phyloP scores from a whole-genome alignment of 2,113 vertebrate genomes.

The Isichthys henryi region DNA sequence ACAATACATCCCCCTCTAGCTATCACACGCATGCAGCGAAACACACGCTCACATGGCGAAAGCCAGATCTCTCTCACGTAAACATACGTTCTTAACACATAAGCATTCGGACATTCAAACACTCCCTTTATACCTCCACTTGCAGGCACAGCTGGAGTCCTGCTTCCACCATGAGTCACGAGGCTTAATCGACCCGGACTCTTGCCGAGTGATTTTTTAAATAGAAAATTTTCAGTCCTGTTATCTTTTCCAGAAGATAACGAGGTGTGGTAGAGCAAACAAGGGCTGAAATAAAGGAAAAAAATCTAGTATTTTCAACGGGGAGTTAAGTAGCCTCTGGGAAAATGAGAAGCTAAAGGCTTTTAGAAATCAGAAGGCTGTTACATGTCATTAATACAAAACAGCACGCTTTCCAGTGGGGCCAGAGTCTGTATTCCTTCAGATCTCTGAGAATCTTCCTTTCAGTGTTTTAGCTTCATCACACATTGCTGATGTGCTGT shows the following conservation, averaged over 20 bases:
- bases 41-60: background rate
- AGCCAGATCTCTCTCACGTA: background rate
- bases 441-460: background rate
- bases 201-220: background rate
- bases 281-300: background rate
- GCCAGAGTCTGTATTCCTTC: background rate
- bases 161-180: background rate
- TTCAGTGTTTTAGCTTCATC: background rate
- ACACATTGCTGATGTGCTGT: background rate
- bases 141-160: background rate
- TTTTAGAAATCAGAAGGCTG: background rate
- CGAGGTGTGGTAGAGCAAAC: background rate
- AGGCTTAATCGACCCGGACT: background rate
- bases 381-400: background rate
- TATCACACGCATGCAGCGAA: background rate
- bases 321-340: background rate
- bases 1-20: background rate
- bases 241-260: background rate
- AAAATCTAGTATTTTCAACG: background rate
- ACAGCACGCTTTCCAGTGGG: background rate
- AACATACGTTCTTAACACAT: conserved; percentile 2
- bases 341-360: background rate
- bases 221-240: background rate
- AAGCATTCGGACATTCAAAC: background rate
- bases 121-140: background rate